A percentile compares a stretch with the other conserved stretches of the same genome.
phyloP scores from a whole-genome alignment of 2,888 invertebrate genomes.

The Eustalomyia histrio region DNA sequence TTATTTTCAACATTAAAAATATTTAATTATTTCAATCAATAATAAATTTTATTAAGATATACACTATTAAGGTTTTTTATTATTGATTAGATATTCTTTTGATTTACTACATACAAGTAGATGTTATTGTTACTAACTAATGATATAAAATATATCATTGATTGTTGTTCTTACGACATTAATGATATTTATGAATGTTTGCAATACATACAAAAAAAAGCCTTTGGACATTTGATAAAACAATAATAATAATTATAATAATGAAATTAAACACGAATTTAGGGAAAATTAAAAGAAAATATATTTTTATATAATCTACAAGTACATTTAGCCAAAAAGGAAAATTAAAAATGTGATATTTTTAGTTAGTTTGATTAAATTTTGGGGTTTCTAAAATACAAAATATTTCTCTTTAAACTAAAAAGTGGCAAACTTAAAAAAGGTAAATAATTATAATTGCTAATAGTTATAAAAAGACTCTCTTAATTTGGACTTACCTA shows the following conservation, averaged over 20 bases:
- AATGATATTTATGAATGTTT: slow-evolving; percentile 53
- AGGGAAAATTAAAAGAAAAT: slow-evolving; percentile 25
- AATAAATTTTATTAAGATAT: slow-evolving; percentile 75
- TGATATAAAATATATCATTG: no score
- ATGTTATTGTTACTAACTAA: no score
- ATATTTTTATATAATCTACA: slow-evolving; percentile 50
- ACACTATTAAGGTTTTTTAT: slow-evolving; percentile 66
- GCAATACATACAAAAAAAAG: slow-evolving; percentile 69
- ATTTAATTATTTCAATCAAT: slow-evolving; percentile 17
- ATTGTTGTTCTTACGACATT: not conserved
- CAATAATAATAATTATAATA: no score
- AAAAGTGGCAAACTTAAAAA: slow-evolving; percentile 66
- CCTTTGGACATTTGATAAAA: slow-evolving; percentile 70
- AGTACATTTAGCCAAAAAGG: slow-evolving; percentile 59
- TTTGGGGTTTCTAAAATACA: no score
- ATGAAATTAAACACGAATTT: slow-evolving; percentile 39
- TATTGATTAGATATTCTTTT: no score
- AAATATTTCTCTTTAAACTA: slow-evolving; percentile 36
- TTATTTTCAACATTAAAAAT: not conserved
- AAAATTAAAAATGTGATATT: slow-evolving; percentile 60
- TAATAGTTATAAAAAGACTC: slow-evolving; percentile 1
- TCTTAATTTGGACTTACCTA: slow-evolving; percentile 71
- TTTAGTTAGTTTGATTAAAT: slow-evolving; percentile 35
- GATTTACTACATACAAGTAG: no score
- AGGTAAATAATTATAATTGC: slow-evolving; percentile 1